Evolutionary conservation across 2,888 invertebrate genomes (phyloP), one percentile per base, ranked within the genome.

Genomic region (Eilema sororculum): DNA sequence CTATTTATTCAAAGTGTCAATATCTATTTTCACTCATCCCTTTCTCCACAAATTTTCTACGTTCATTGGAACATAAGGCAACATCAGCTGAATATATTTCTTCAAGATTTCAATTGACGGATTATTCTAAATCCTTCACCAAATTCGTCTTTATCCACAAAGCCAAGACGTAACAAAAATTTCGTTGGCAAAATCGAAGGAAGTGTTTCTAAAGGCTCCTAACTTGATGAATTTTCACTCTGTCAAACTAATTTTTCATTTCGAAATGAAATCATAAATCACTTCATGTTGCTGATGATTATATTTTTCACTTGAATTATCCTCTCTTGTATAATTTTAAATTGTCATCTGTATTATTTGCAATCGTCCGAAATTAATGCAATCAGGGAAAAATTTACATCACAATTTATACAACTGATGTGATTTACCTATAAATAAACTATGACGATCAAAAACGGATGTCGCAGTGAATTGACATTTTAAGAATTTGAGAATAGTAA

Each of bases 191-290:
- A 61, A 60, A 65, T 68, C 58, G 6, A 24, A 63, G 59, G 24
- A 74, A 71, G 65, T 70, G 30, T 61, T 56, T 25, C 22, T 57
- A 16, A n/a, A 70, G 9, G 33, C 56, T 62, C 59, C 30, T 65
- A 71, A 70, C 62, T 73, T 79, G 69, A 73, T 78, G 60, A 79
- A 78, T 74, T 68, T 76, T 71, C 70, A 69, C 68, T 57, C 28
- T 22, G 67, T 68, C 71, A 73, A 73, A 68, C 68, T 72, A 72
- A 75, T 81, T 78, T 81, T 25, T 57, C 65, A 69, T 77, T 81
- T 61, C 57, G 28, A 71, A 73, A 64, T 68, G 64, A 57, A 12
- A n/a, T 13, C 58, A 62, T 28, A 63, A 70, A 65, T 69, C 33
- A 57, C 30, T 58, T 66, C 46, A 28, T 58, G 33, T 41, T 25